Percentiles rank a stretch among this genome's conserved stretches.
Evolutionary conservation across 2,888 invertebrate species (phyloP).

Genomic region (Volucella inanis): DNA sequence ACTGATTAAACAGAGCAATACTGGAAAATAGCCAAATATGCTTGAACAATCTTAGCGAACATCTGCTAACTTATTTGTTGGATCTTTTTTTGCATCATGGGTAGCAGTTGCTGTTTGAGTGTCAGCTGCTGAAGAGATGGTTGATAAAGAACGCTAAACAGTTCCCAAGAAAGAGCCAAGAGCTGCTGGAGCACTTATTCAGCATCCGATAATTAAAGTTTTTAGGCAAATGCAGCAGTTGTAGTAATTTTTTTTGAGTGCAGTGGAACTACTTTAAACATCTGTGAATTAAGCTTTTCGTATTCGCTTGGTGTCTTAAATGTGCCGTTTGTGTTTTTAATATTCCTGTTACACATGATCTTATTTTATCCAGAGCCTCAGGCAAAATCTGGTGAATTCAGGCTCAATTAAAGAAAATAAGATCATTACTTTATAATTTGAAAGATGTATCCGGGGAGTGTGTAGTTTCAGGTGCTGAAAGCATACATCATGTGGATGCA

Average conservation of each 20-base stretch:
- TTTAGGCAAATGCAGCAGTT: slow-evolving; percentile 54
- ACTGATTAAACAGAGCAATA: slow-evolving; percentile 92
- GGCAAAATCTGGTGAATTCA: too few relatives aligned
- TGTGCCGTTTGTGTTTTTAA: slow-evolving; percentile 79
- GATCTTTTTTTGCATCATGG: slow-evolving; percentile 47
- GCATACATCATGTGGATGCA: too few relatives aligned
- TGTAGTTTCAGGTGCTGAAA: too few relatives aligned
- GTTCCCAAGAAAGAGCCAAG: slow-evolving; percentile 45
- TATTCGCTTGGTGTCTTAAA: slow-evolving; percentile 81
- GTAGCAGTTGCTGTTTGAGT: slow-evolving; percentile 24
- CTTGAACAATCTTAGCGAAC: slow-evolving; percentile 87
- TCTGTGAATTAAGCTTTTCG: slow-evolving; percentile 78
- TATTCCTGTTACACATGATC: slow-evolving; percentile 54
- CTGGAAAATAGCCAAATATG: slow-evolving; percentile 90
- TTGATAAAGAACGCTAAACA: slow-evolving; percentile 58
- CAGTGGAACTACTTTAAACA: slow-evolving; percentile 61
- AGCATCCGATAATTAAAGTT: slow-evolving; percentile 74
- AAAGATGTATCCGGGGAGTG: too few relatives aligned
- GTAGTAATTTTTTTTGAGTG: slow-evolving; percentile 25
- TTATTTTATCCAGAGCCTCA: too few relatives aligned
- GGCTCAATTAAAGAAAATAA: too few relatives aligned
- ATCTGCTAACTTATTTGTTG: slow-evolving; percentile 78
- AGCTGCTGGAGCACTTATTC: slow-evolving; percentile 70
- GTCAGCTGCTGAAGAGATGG: slow-evolving; percentile 77
- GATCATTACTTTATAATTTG: too few relatives aligned